phyloP scores from a whole-genome alignment of 1,140 invertebrate species.

The Camponotus floridanus region DNA sequence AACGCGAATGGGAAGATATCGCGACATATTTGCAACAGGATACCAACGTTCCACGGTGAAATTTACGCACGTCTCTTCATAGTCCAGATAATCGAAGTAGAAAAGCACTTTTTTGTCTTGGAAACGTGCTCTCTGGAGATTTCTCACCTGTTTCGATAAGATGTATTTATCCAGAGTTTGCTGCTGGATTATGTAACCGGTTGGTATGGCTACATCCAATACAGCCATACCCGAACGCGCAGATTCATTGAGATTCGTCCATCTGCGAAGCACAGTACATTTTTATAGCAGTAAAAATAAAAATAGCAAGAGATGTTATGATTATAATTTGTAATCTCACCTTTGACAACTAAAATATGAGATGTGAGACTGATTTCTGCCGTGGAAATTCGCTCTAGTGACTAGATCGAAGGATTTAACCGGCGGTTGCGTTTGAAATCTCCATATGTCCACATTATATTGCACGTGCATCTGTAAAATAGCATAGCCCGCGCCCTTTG shows the following conservation, averaged over 20 bases:
- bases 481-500: conserved; percentile 96
- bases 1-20: conserved; percentile 95
- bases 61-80: conserved; percentile 94
- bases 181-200: conserved; percentile 97
- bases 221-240: conserved; percentile 96
- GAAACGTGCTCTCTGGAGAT: conserved; percentile 95
- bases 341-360: conserved; percentile 93
- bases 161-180: conserved; percentile 95
- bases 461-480: conserved; percentile 97
- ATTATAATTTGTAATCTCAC: conserved; percentile 82
- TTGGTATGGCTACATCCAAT: conserved; percentile 96
- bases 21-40: conserved; percentile 98
- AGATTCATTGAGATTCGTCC: conserved; percentile 93
- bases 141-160: conserved; percentile 90
- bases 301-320: neutral
- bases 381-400: conserved; percentile 92
- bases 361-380: conserved; percentile 97
- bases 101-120: conserved; percentile 94
- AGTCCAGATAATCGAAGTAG: conserved; percentile 96
- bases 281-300: conserved; percentile 12
- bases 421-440: conserved; percentile 95
- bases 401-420: conserved; percentile 91
- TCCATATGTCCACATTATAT: conserved; percentile 96
- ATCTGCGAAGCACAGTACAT: conserved; percentile 86
- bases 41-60: conserved; percentile 97